Evolutionary conservation across 2,888 invertebrate species (phyloP).

Genomic region (Stenolophus ochropezus): DNA sequence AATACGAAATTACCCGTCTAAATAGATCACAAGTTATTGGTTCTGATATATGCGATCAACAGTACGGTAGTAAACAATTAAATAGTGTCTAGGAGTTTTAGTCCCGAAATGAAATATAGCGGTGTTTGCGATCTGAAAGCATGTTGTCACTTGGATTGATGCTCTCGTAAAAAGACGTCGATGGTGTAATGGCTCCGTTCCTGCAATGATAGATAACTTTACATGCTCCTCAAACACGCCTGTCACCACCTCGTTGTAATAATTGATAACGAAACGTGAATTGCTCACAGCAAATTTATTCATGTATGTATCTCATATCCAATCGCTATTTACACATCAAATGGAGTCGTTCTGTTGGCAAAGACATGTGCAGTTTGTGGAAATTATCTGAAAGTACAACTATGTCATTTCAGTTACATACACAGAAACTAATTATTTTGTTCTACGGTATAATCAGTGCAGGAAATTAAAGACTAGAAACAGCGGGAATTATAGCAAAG

Average conservation of each 20-base stretch:
- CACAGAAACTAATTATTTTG: not conserved
- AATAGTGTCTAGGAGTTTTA: too few species aligned
- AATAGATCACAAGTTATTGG: too few species aligned
- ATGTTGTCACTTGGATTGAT: too few species aligned
- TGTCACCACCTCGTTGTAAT: not conserved
- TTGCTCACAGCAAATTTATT: not conserved
- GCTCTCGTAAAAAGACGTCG: too few species aligned
- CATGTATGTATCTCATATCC: not conserved
- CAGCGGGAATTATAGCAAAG: too few species aligned
- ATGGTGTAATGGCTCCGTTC: too few species aligned
- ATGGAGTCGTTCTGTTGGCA: not conserved
- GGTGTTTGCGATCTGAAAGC: too few species aligned
- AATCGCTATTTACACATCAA: constrained; percentile 6
- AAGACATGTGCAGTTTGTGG: not conserved
- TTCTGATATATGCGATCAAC: too few species aligned
- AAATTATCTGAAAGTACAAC: not conserved
- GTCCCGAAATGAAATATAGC: too few species aligned
- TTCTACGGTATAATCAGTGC: not conserved
- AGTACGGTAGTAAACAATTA: too few species aligned
- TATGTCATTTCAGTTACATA: not conserved
- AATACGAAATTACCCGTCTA: too few species aligned
- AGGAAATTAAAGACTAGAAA: not conserved
- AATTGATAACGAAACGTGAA: not conserved
- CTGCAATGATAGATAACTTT: not conserved
- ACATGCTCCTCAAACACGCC: not conserved